These are phyloP conservation scores for Apodemus speciosus DNA, from an alignment of 2,113 vertebrate genomes.

Conservation along the genomic window DNA sequence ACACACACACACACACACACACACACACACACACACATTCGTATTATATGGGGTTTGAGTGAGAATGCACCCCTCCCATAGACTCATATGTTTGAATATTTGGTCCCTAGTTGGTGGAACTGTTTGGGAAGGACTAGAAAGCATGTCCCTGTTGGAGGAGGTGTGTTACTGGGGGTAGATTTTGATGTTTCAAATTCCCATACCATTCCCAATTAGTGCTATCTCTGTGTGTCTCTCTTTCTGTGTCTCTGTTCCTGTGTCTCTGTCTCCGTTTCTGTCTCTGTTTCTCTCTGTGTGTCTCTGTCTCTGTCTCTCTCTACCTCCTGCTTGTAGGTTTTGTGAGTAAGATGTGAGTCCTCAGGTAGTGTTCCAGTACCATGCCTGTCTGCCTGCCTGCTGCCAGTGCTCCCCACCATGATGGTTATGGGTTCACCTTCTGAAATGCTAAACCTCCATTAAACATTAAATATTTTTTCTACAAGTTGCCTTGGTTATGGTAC, in stretches of 20 bases:
- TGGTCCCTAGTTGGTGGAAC: not conserved
- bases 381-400: not conserved
- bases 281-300: no score
- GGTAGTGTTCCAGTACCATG: not conserved
- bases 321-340: not conserved
- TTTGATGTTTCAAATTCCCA: not conserved
- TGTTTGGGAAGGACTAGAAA: not conserved
- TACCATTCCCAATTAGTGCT: not conserved
- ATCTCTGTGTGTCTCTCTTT: not conserved
- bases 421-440: not conserved
- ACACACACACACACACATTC: no score
- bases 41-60: not conserved
- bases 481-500: not conserved
- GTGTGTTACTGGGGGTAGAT: not conserved
- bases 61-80: not conserved
- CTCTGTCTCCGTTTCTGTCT: not conserved
- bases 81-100: not conserved
- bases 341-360: not conserved
- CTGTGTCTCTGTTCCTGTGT: not conserved
- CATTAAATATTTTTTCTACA: not conserved
- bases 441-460: not conserved
- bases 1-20: no score
- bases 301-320: not conserved
- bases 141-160: not conserved
- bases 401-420: not conserved